phyloP scores from a whole-genome alignment of 2,888 invertebrate genomes.

The Fragum sueziense region DNA sequence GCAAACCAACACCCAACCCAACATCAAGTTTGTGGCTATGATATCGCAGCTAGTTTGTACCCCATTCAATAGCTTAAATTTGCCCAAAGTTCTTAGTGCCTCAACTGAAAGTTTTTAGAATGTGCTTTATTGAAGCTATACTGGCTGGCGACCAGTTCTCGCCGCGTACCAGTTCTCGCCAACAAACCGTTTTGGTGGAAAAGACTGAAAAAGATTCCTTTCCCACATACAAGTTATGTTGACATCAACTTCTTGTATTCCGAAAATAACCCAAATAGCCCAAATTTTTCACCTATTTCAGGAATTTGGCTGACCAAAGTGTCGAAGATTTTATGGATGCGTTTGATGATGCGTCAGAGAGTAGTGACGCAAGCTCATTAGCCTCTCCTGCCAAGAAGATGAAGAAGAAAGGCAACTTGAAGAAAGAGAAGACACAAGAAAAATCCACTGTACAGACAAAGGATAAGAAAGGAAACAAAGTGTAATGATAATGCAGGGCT shows the following conservation, averaged over 20 bases:
- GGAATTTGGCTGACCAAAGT: slow-evolving; percentile 67
- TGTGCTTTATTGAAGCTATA: not conserved
- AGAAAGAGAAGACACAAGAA: not conserved
- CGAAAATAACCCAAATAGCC: too few species aligned
- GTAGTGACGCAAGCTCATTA: slow-evolving; percentile 49
- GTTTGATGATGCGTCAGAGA: slow-evolving; percentile 60
- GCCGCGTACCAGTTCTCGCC: not conserved
- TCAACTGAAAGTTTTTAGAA: not conserved
- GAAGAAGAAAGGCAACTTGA: not conserved
- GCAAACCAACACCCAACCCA: too few species aligned
- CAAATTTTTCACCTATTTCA: too few species aligned
- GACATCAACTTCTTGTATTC: not conserved
- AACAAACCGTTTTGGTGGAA: not conserved
- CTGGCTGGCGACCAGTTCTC: not conserved
- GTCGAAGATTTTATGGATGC: slow-evolving; percentile 70
- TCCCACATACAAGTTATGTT: not conserved
- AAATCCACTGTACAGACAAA: not conserved
- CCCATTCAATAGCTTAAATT: too few species aligned
- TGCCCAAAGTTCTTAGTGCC: too few species aligned
- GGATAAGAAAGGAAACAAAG: not conserved
- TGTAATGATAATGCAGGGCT: not conserved
- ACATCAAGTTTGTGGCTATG: too few species aligned
- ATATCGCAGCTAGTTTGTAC: too few species aligned
- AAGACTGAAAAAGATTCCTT: not conserved
- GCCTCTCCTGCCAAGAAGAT: slow-evolving; percentile 30